Conservation (phyloP, 2,888 invertebrate genomes). For the Platypus cylindrus region DNA sequence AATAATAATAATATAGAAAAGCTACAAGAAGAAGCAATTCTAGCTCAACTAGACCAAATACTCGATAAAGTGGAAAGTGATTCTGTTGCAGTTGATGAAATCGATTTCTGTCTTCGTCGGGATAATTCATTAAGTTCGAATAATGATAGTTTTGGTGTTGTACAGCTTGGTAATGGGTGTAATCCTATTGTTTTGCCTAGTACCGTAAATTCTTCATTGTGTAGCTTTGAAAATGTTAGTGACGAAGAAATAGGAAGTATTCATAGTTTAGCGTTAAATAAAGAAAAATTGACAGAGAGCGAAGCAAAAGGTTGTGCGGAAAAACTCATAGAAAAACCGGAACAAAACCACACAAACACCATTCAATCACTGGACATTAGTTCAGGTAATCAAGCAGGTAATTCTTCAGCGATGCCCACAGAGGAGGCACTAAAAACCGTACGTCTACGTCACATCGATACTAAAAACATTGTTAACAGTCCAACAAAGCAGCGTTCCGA, state of each 20-base stretch:
- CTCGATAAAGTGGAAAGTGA: slow-evolving; percentile 16
- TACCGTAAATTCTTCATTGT: background rate
- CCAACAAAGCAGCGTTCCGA: too few species aligned
- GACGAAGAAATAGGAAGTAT: background rate
- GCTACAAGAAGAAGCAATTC: slow-evolving; percentile 16
- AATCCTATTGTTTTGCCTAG: too few species aligned
- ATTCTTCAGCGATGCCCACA: slow-evolving; percentile 4
- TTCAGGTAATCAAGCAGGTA: too few species aligned
- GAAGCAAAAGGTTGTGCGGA: slow-evolving; percentile 3
- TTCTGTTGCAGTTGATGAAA: slow-evolving; percentile 14
- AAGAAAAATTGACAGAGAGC: slow-evolving; percentile 2
- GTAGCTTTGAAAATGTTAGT: background rate
- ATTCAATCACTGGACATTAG: too few species aligned
- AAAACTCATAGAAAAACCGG: background rate
- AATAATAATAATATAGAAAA: too few species aligned
- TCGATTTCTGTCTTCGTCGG: too few species aligned
- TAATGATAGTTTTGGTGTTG: too few species aligned
- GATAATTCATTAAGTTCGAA: too few species aligned
- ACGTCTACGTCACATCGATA: slow-evolving; percentile 15
- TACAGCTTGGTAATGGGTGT: too few species aligned
- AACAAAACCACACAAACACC: too few species aligned
- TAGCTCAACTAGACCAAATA: slow-evolving; percentile 20
- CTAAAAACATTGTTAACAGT: slow-evolving; percentile 7
- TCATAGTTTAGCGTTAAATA: slow-evolving; percentile 1
- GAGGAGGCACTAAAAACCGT: slow-evolving; percentile 14